Conservation (phyloP, 2,888 invertebrate genomes). For the Silvanus unidentatus region DNA sequence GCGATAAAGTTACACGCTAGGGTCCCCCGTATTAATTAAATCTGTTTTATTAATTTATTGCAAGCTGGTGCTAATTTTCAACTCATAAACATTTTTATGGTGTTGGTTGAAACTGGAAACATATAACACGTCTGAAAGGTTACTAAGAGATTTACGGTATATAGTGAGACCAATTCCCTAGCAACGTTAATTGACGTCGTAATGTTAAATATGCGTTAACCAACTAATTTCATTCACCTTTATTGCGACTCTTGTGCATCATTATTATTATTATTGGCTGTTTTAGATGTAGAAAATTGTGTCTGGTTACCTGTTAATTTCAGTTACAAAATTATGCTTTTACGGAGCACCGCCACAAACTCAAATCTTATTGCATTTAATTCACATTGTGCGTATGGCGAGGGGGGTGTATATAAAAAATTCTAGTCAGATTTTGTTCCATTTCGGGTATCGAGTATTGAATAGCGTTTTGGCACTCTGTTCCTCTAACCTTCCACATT, state of each 20-base stretch:
- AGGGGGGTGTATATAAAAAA: slow-evolving; percentile 16
- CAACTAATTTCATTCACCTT: slow-evolving; percentile 14
- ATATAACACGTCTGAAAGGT: no score
- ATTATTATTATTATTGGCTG: slow-evolving; percentile 8
- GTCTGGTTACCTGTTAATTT: no score
- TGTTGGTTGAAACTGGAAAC: slow-evolving; percentile 11
- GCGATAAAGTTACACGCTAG: slow-evolving; percentile 24
- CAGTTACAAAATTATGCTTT: no score
- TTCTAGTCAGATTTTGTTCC: slow-evolving; percentile 14
- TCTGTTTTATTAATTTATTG: slow-evolving; percentile 45
- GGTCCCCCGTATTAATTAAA: slow-evolving; percentile 41
- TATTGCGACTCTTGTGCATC: slow-evolving; percentile 11
- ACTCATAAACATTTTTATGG: slow-evolving; percentile 44
- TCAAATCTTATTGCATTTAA: no score
- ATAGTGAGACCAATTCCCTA: slow-evolving; percentile 21
- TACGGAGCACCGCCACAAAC: no score
- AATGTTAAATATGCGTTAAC: slow-evolving; percentile 28
- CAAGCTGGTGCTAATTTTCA: slow-evolving; percentile 42
- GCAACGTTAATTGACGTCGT: slow-evolving; percentile 25
- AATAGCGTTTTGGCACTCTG: slow-evolving; percentile 6
- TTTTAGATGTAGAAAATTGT: no score
- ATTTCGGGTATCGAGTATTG: slow-evolving; percentile 10
- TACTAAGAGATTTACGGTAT: slow-evolving; percentile 21
- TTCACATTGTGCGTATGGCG: no score
- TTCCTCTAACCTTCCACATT: not conserved